Conservation (phyloP, 2,888 invertebrate species). For the Cotesia congregata region DNA sequence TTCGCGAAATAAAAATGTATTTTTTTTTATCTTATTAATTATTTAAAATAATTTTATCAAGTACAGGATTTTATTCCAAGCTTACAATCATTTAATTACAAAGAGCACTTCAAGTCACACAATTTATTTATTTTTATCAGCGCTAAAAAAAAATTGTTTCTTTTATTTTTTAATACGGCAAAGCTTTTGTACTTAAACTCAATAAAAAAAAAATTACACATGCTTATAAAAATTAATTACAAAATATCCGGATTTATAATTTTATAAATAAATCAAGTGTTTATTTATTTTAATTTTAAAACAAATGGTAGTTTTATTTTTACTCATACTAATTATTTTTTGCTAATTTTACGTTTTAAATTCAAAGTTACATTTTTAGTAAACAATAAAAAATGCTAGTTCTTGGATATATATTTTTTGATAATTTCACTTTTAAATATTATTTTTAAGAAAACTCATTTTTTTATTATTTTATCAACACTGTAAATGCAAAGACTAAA, state of each 20-base stretch:
- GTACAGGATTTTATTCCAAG: constrained; percentile 26
- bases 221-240: background rate
- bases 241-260: background rate
- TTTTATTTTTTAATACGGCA: background rate
- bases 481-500: too few species aligned
- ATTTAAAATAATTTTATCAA: constrained; percentile 30
- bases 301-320: background rate
- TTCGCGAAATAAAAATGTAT: constrained; percentile 47
- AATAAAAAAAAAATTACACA: background rate
- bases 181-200: constrained; percentile 2
- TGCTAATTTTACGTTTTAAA: background rate
- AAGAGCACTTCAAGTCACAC: constrained; percentile 32
- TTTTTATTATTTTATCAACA: background rate
- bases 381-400: background rate
- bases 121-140: background rate
- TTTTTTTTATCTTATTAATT: constrained; percentile 40
- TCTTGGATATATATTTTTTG: background rate
- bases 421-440: background rate
- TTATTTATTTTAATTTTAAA: background rate
- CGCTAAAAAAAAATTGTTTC: background rate
- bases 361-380: background rate
- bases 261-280: background rate
- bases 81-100: constrained; percentile 31
- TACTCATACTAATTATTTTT: background rate
- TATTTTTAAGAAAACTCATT: background rate